Percentiles rank a stretch among this genome's conserved stretches.
phyloP scores from a whole-genome alignment of 2,113 vertebrate genomes.

The Perccottus glenii region DNA sequence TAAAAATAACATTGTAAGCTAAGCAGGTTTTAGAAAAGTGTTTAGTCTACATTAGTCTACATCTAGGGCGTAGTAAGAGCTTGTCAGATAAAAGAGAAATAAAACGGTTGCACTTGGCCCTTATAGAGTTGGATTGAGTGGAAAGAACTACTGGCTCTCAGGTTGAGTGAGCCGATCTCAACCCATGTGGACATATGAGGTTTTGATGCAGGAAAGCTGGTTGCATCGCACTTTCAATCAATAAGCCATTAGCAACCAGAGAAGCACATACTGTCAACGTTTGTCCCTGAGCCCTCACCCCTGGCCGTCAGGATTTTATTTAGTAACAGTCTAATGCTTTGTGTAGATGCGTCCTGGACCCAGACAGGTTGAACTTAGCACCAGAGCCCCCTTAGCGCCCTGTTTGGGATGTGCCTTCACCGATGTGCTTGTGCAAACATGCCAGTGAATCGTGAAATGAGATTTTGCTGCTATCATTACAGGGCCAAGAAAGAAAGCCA shows the following conservation, averaged over 20 bases:
- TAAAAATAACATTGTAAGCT: too few species aligned
- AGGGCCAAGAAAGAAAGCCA: slow-evolving; percentile 52
- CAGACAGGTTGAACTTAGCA: slow-evolving; percentile 56
- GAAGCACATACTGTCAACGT: slow-evolving; percentile 53
- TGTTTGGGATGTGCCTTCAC: slow-evolving; percentile 51
- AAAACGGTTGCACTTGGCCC: slow-evolving; percentile 43
- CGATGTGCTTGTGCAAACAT: slow-evolving; percentile 70
- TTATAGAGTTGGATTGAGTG: slow-evolving; percentile 41
- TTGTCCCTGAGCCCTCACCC: slow-evolving; percentile 48
- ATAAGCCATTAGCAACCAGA: slow-evolving; percentile 80
- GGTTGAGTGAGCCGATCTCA: slow-evolving; percentile 49
- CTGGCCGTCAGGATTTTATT: slow-evolving; percentile 45
- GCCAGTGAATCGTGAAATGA: slow-evolving; percentile 80
- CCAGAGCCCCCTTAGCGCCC: slow-evolving; percentile 39
- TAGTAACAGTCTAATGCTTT: slow-evolving; percentile 51
- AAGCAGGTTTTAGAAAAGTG: too few species aligned
- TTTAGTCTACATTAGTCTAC: background rate
- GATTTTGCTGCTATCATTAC: slow-evolving; percentile 76
- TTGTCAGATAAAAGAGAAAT: background rate
- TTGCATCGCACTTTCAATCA: slow-evolving; percentile 58
- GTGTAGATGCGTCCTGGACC: slow-evolving; percentile 49
- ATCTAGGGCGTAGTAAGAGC: background rate
- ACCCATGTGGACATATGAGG: slow-evolving; percentile 16
- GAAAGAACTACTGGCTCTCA: slow-evolving; percentile 62
- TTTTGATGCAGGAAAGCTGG: slow-evolving; percentile 36